Conservation (phyloP, 2,888 invertebrate genomes). For the Romanomermis culicivorax region DNA sequence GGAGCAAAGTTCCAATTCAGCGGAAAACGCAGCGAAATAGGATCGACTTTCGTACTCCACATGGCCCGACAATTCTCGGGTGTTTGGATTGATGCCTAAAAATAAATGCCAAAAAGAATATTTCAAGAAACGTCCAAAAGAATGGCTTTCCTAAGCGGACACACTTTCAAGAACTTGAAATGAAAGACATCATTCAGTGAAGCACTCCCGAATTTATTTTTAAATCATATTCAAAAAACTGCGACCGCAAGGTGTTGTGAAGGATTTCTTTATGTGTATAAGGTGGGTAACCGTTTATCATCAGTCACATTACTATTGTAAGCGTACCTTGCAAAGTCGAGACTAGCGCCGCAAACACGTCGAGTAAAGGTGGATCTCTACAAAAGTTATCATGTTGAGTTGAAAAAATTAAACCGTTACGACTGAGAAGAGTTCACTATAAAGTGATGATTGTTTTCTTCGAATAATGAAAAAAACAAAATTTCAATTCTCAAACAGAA, state of each 20-base stretch:
- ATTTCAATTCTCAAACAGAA: too few species aligned
- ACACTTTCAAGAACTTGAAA: background rate
- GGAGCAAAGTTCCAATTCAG: slow-evolving; percentile 84
- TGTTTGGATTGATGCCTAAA: slow-evolving; percentile 83
- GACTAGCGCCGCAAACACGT: slow-evolving; percentile 86
- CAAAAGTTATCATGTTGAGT: too few species aligned
- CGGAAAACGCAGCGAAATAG: slow-evolving; percentile 90
- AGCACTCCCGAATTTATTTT: slow-evolving; percentile 1
- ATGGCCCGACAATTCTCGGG: slow-evolving; percentile 66
- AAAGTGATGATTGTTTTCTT: too few species aligned
- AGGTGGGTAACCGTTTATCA: too few species aligned
- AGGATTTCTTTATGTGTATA: too few species aligned
- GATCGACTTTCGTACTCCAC: slow-evolving; percentile 90
- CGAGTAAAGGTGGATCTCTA: slow-evolving; percentile 48
- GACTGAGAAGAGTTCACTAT: too few species aligned
- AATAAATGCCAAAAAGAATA: too few species aligned
- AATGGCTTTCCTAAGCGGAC: background rate
- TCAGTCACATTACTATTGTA: background rate
- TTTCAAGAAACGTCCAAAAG: slow-evolving; percentile 3
- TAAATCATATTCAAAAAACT: too few species aligned
- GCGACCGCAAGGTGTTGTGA: too few species aligned
- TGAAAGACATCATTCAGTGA: slow-evolving; percentile 1
- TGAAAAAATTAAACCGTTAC: too few species aligned
- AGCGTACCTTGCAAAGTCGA: slow-evolving; percentile 67
- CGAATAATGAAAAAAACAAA: too few species aligned